Conservation (phyloP, 2,888 invertebrate species). For the Agrotis puta region DNA sequence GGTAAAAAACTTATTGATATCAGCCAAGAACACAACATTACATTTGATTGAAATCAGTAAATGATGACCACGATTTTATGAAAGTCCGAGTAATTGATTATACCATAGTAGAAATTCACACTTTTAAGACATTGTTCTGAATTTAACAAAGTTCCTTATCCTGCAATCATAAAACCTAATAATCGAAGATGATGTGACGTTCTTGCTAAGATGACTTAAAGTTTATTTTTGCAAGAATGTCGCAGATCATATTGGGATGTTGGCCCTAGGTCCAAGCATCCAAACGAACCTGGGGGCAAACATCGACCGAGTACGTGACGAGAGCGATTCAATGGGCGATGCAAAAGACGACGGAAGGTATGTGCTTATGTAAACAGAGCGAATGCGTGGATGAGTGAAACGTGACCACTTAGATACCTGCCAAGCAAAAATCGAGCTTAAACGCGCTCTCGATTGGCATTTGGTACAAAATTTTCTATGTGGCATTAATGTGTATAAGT, state of each 20-base stretch:
- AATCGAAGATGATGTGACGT: conserved; percentile 36
- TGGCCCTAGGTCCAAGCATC: conserved; percentile 63
- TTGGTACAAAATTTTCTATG: background rate
- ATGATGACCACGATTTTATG: conserved; percentile 1
- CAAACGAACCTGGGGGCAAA: conserved; percentile 61
- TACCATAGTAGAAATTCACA: conserved; percentile 22
- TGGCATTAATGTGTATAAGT: background rate
- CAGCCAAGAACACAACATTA: background rate
- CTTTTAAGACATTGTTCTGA: conserved; percentile 12
- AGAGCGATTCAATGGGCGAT: conserved; percentile 62
- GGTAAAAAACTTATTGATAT: background rate
- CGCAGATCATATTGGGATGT: conserved; percentile 58
- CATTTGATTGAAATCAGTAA: background rate
- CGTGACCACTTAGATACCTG: background rate
- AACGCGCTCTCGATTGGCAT: conserved; percentile 12
- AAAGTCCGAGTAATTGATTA: conserved; percentile 24
- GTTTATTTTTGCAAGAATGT: conserved; percentile 58
- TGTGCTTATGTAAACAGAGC: conserved; percentile 52
- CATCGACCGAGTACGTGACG: conserved; percentile 57
- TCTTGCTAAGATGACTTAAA: conserved; percentile 55
- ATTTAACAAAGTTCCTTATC: conserved; percentile 35
- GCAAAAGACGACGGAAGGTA: conserved; percentile 62
- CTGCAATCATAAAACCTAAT: conserved; percentile 34
- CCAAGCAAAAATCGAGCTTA: conserved; percentile 23
- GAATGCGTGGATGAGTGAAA: conserved; percentile 28